These are phyloP conservation scores for Athalia cordata DNA, from an alignment of 2,888 invertebrate genomes.

Conservation along the genomic window DNA sequence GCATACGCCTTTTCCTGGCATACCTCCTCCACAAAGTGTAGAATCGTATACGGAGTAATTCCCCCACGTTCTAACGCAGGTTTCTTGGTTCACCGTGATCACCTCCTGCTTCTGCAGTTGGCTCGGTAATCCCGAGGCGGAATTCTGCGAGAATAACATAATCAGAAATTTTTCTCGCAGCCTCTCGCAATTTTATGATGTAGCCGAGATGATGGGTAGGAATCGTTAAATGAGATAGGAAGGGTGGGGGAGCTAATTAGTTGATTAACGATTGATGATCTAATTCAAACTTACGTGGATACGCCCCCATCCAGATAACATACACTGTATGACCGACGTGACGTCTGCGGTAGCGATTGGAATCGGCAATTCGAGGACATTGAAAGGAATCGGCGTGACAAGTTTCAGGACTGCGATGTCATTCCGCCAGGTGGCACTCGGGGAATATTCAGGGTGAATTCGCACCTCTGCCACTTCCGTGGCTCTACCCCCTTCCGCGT, in stretches of 20 bases:
- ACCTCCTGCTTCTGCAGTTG: conserved; percentile 7
- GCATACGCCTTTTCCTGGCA: conserved; percentile 19
- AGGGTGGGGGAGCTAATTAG: too few species aligned
- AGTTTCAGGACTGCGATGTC: conserved; percentile 41
- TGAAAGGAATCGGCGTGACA: conserved; percentile 20
- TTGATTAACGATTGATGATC: too few species aligned
- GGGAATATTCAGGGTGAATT: conserved; percentile 11
- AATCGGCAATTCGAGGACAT: conserved; percentile 35
- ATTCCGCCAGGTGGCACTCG: background rate
- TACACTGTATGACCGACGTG: background rate
- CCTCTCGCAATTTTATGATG: too few species aligned
- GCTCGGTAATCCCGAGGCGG: background rate
- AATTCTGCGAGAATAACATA: background rate
- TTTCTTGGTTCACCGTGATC: conserved; percentile 20
- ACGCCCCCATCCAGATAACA: conserved; percentile 42
- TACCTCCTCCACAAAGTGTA: conserved; percentile 7
- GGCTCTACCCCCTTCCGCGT: conserved; percentile 21
- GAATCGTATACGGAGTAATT: background rate
- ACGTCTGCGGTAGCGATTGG: conserved; percentile 24
- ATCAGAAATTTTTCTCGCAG: background rate
- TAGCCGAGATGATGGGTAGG: too few species aligned
- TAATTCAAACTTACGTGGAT: conserved; percentile 26
- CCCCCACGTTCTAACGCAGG: background rate
- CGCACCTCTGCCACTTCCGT: conserved; percentile 39
- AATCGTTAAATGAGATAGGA: too few species aligned